These are phyloP conservation scores for Lagopus leucura DNA, from an alignment of 2,113 vertebrate genomes.

Conservation along the genomic window DNA sequence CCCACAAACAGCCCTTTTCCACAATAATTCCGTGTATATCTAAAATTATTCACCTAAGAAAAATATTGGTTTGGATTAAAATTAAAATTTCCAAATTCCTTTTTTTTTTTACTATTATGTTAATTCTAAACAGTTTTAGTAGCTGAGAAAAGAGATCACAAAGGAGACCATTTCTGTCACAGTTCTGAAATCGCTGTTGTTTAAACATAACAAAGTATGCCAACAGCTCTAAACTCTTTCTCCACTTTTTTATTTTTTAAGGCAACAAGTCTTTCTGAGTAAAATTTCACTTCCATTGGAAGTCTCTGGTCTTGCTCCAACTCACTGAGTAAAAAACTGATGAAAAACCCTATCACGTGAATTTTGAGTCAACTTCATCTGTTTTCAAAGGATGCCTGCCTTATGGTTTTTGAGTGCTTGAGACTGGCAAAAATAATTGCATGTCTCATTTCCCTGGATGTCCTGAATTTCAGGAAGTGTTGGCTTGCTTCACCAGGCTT, in stretches of 20 bases:
- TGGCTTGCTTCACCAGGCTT: background rate
- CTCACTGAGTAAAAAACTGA: conserved; percentile 8
- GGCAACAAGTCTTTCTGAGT: background rate
- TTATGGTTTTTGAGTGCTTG: background rate
- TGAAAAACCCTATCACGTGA: background rate
- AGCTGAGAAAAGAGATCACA: conserved; percentile 29
- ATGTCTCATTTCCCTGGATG: background rate
- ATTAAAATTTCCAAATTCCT: background rate
- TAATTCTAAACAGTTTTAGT: conserved; percentile 19
- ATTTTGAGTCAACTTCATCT: background rate
- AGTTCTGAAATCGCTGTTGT: conserved; percentile 39
- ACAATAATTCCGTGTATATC: background rate
- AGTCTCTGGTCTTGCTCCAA: background rate
- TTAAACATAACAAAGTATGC: conserved; percentile 25
- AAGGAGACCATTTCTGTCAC: background rate
- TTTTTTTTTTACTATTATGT: background rate
- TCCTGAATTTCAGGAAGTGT: background rate
- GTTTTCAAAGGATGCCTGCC: background rate
- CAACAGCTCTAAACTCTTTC: conserved; percentile 22
- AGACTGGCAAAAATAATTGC: background rate
- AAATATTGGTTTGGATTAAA: background rate
- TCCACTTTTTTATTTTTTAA: background rate
- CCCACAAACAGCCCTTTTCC: background rate
- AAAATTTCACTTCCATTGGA: conserved; percentile 11
- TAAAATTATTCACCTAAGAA: background rate